Evolutionary conservation across 2,797 vertebrate genomes (phyloP).

Genomic region (Fistularia commersonii): DNA sequence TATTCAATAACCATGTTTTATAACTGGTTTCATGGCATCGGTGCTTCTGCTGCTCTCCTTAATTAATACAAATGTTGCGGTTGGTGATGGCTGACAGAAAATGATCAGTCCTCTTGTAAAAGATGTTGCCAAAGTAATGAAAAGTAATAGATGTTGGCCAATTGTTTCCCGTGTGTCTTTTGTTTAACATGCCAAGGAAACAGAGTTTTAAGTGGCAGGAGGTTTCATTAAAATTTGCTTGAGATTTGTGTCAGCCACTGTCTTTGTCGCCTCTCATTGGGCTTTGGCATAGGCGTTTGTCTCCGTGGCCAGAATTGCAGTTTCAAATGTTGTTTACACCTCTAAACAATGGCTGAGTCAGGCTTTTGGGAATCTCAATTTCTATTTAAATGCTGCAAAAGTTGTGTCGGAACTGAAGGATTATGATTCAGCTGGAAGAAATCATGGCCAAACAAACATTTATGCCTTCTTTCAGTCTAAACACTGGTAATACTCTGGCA

Average conservation of each 20-base stretch:
- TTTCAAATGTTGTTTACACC: conserved; percentile 6
- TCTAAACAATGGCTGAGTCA: conserved; percentile 11
- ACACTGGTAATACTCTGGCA: not conserved
- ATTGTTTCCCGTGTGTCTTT: no score
- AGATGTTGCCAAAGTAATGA: conserved; percentile 3
- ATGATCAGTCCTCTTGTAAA: conserved; percentile 10
- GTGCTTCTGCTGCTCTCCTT: no score
- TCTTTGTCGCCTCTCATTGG: not conserved
- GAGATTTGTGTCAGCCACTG: conserved; percentile 6
- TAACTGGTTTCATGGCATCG: no score
- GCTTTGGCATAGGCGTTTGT: conserved; percentile 20
- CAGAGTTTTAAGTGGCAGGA: no score
- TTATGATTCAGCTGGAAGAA: conserved; percentile 4
- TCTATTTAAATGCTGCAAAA: conserved; percentile 9
- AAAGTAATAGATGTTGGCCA: conserved; percentile 11
- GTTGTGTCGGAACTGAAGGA: not conserved
- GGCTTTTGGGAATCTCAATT: not conserved
- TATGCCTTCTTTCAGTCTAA: not conserved
- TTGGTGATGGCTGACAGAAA: conserved; percentile 18
- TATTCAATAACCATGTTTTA: no score
- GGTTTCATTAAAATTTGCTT: conserved; percentile 4
- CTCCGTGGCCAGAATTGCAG: not conserved
- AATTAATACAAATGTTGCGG: no score
- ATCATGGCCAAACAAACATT: not conserved
- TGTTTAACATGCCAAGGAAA: no score